phyloP scores from a whole-genome alignment of 2,113 vertebrate genomes.

The Bostrychus sinensis region DNA sequence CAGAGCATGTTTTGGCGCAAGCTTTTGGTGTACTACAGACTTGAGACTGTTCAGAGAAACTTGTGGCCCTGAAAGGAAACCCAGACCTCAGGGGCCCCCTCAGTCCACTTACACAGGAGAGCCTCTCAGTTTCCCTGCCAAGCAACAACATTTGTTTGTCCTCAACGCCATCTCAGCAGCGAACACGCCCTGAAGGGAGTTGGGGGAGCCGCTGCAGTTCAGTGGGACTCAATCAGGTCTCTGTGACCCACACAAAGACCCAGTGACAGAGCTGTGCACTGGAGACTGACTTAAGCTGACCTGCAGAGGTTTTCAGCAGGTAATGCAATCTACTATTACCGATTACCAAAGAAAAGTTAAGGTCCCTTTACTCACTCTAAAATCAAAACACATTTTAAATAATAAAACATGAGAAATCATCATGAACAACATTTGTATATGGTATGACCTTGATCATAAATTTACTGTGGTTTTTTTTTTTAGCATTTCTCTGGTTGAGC shows the following conservation, averaged over 20 bases:
- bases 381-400: too few species aligned
- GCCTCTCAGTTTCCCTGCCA: constrained; percentile 67
- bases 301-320: constrained; percentile 53
- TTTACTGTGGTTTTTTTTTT: too few species aligned
- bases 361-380: constrained; percentile 39
- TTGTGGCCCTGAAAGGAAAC: constrained; percentile 49
- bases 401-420: too few species aligned
- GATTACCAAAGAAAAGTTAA: constrained; percentile 63
- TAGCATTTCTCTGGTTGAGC: too few species aligned
- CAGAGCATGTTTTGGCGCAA: constrained; percentile 54
- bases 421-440: too few species aligned
- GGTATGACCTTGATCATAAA: too few species aligned
- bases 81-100: constrained; percentile 48
- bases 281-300: constrained; percentile 31
- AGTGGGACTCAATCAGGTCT: constrained; percentile 73
- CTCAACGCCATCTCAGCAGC: constrained; percentile 55
- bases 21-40: constrained; percentile 63
- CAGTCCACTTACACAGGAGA: constrained; percentile 56
- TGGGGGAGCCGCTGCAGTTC: constrained; percentile 46
- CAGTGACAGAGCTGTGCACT: constrained; percentile 60
- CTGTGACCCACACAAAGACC: constrained; percentile 73
- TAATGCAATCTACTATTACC: constrained; percentile 67
- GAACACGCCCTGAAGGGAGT: constrained; percentile 65
- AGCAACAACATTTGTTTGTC: constrained; percentile 78
- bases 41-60: constrained; percentile 57